Percentiles rank a stretch among this genome's conserved stretches.
These are phyloP conservation scores for Neogobius melanostomus DNA, from an alignment of 2,113 vertebrate genomes.

Conservation along the genomic window DNA sequence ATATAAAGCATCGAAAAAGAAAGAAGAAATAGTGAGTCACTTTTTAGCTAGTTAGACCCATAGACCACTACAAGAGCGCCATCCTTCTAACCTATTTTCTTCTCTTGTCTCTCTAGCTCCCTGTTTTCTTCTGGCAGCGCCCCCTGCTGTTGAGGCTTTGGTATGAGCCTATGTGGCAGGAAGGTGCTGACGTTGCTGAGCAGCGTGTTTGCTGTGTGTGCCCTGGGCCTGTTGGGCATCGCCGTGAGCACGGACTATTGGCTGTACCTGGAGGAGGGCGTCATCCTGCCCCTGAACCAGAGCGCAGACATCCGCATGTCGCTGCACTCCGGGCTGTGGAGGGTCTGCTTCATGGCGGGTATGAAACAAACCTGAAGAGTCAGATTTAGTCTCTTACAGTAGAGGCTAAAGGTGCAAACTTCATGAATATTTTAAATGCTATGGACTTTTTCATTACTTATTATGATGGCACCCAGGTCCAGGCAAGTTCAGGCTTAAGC, in stretches of 20 bases:
- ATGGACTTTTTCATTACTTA: too few species aligned
- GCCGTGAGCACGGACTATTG: conserved; percentile 97
- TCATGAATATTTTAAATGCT: too few species aligned
- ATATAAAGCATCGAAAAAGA: too few species aligned
- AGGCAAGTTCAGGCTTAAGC: too few species aligned
- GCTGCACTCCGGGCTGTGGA: conserved; percentile 93
- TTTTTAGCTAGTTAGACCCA: too few species aligned
- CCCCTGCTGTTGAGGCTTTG: conserved; percentile 58
- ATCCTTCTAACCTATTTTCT: background rate
- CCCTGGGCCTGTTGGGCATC: conserved; percentile 89
- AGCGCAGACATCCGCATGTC: conserved; percentile 85
- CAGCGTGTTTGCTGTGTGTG: conserved; percentile 90
- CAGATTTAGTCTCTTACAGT: background rate
- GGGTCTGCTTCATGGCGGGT: conserved; percentile 94
- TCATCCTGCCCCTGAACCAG: conserved; percentile 91
- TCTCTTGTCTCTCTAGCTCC: conserved; percentile 40
- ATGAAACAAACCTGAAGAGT: conserved; percentile 9
- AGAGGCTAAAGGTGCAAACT: too few species aligned
- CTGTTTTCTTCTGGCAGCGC: conserved; percentile 47
- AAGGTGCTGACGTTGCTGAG: conserved; percentile 93
- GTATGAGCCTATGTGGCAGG: conserved; percentile 88
- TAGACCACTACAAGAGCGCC: background rate
- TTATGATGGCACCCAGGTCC: too few species aligned
- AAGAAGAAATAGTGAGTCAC: too few species aligned
- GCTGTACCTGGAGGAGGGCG: conserved; percentile 94